Evolutionary conservation across 2,888 invertebrate species (phyloP).

Genomic region (Temnothorax ravouxi): DNA sequence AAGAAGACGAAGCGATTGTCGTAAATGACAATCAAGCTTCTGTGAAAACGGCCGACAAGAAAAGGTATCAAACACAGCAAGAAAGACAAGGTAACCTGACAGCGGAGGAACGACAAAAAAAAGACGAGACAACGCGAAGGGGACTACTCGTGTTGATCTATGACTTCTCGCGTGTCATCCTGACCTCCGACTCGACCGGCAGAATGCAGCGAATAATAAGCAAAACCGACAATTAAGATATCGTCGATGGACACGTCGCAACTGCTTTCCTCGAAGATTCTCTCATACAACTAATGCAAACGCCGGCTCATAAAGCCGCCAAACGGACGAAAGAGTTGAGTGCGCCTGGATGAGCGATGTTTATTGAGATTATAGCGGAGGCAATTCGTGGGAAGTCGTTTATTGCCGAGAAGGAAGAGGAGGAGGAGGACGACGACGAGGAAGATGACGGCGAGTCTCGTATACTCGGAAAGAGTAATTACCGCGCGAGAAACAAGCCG

Average conservation of each 20-base stretch:
- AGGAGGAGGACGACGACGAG: not conserved
- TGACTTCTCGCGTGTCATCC: constrained; percentile 67
- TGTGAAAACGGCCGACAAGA: constrained; percentile 55
- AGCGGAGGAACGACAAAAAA: constrained; percentile 5
- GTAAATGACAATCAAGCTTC: constrained; percentile 81
- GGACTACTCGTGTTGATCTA: constrained; percentile 77
- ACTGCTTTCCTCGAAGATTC: constrained; percentile 45
- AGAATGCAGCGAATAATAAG: constrained; percentile 81
- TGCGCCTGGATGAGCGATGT: constrained; percentile 78
- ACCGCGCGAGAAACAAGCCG: constrained; percentile 50
- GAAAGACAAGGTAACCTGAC: constrained; percentile 9
- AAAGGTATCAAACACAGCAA: not conserved
- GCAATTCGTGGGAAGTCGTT: constrained; percentile 78
- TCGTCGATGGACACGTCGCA: constrained; percentile 72
- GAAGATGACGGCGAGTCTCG: constrained; percentile 2
- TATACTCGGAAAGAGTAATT: constrained; percentile 66
- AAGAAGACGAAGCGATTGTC: constrained; percentile 71
- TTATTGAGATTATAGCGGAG: constrained; percentile 81
- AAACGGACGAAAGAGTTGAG: constrained; percentile 75
- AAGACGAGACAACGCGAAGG: constrained; percentile 18
- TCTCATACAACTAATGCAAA: constrained; percentile 24
- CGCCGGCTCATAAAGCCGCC: constrained; percentile 75
- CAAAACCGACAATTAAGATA: constrained; percentile 82
- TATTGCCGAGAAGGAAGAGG: constrained; percentile 58
- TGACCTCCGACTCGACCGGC: constrained; percentile 75